phyloP scores from a whole-genome alignment of 2,888 invertebrate genomes.

The Peribatodes rhomboidaria region DNA sequence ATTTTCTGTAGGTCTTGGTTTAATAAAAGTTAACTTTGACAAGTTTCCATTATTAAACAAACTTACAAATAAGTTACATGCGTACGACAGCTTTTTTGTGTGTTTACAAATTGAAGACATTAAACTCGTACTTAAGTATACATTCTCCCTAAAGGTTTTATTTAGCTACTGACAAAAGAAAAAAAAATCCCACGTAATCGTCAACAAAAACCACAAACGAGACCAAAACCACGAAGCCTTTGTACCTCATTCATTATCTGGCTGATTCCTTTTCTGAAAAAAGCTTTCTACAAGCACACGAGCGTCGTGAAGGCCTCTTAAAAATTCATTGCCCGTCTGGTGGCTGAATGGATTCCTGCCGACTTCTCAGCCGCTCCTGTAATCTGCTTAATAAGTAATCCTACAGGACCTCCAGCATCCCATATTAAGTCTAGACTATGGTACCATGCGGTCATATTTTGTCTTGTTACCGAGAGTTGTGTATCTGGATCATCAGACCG shows the following conservation, averaged over 20 bases:
- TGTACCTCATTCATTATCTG: constrained; percentile 70
- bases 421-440: constrained; percentile 53
- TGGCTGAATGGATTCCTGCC: constrained; percentile 70
- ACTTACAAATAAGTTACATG: too few species aligned
- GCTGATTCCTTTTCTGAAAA: constrained; percentile 73
- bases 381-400: constrained; percentile 83
- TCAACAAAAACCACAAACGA: constrained; percentile 34
- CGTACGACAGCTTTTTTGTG: too few species aligned
- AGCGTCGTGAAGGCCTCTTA: constrained; percentile 79
- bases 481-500: too few species aligned
- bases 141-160: too few species aligned
- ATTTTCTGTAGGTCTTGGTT: too few species aligned
- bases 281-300: constrained; percentile 72
- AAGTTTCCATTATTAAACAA: too few species aligned
- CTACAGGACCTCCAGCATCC: constrained; percentile 56
- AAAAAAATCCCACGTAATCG: too few species aligned
- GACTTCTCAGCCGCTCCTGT: constrained; percentile 63
- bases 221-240: constrained; percentile 48
- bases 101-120: too few species aligned
- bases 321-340: constrained; percentile 86
- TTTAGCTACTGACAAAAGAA: too few species aligned
- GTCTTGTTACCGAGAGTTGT: neutral
- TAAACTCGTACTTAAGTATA: too few species aligned
- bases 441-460: constrained; percentile 35
- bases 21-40: too few species aligned